Conservation (phyloP, 2,888 invertebrate species). For the Drosophila hawaiiensis region DNA sequence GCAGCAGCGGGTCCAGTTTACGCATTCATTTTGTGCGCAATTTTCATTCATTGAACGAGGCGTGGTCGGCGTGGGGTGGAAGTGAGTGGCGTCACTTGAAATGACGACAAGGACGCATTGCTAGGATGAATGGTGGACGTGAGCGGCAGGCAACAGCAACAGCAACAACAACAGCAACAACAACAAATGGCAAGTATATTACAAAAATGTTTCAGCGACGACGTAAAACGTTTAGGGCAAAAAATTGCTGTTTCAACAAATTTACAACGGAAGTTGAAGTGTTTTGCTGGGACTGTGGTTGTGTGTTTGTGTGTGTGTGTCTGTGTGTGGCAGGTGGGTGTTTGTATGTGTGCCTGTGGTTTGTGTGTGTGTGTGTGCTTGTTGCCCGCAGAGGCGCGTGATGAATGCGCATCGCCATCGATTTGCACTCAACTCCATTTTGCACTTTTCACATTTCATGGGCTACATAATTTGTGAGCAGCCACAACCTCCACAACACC, state of each 20-base stretch:
- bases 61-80: neutral
- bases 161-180: conserved; percentile 41
- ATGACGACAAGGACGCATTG: conserved; percentile 47
- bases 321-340: conserved; percentile 33
- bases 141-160: conserved; percentile 57
- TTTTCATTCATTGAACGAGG: conserved; percentile 44
- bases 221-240: conserved; percentile 61
- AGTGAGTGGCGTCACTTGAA: conserved; percentile 38
- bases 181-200: conserved; percentile 71
- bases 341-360: conserved; percentile 26
- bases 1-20: conserved; percentile 55
- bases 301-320: conserved; percentile 18
- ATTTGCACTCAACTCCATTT: conserved; percentile 79
- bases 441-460: conserved; percentile 76
- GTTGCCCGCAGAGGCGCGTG: conserved; percentile 61
- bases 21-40: conserved; percentile 69
- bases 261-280: conserved; percentile 79
- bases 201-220: conserved; percentile 66
- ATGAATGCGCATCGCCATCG: conserved; percentile 75
- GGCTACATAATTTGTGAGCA: conserved; percentile 68
- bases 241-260: conserved; percentile 80
- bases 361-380: conserved; percentile 23
- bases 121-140: conserved; percentile 68
- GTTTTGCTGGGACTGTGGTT: conserved; percentile 39
- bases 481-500: conserved; percentile 10